Base-by-base conservation (phyloP, 2,797 vertebrate species). In the Cyprinella venusta region DNA sequence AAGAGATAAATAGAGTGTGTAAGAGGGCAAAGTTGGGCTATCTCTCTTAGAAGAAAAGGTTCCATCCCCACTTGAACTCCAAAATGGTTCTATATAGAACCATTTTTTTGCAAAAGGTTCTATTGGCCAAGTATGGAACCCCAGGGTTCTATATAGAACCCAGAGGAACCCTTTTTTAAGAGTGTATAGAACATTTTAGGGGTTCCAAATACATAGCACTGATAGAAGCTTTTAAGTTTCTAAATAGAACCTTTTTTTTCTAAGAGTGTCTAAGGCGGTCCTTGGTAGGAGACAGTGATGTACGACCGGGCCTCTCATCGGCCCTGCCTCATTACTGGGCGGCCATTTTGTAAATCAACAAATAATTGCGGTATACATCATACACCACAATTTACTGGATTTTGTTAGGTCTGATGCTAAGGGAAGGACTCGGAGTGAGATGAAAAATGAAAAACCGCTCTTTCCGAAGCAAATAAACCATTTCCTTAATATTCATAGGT, bases 311-410 rank as follows among this genome's bases (percentile, higher is more conserved):
- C 91, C 91, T 91, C 90, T 88, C 90, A 88, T 91, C 90, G 86
- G 92, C 91, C 90, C 90, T 93, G 94, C 91, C 94, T 95, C 95
- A 95, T 95, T 95, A 95, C 93, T 92, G 82, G 90, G 91, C 88
- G 88, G 92, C 92, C 93, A 94, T 95, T 95, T 93, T 94, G 92
- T 93, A 93, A 95, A 95, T 95, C 94, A 93, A 93, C 92, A 94
- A 93, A 95, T 95, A 95, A 96, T 96, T 95, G 94, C 93, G 89
- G 93, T 93, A 95, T 94, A 95, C 91, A 95, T 94, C 94, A 94
- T 92, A 90, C 89, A 93, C 87, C 84, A 86, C 67, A 24, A 90
- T 92, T 91, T 90, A 91, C 90, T 90, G 90, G 90, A 90, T 90
- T 92, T 87, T 50, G 79, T 84, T 86, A 85, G 88, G 87, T 85